Percentiles rank a stretch among this genome's conserved stretches.
phyloP scores from a whole-genome alignment of 2,797 vertebrate genomes.

The Chelmon rostratus region DNA sequence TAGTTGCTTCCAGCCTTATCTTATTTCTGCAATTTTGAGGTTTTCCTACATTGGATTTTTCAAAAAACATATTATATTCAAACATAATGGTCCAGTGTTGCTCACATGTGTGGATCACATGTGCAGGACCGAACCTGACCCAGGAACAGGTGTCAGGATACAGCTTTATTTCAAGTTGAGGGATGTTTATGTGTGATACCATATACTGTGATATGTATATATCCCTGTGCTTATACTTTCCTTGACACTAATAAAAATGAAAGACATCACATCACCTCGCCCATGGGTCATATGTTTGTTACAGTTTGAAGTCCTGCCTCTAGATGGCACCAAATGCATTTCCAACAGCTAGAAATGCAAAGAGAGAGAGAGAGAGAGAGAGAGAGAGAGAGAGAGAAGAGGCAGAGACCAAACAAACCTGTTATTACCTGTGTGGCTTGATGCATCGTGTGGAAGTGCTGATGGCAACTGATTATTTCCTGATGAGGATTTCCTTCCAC shows the following conservation, averaged over 20 bases:
- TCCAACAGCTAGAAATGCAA: constrained; percentile 14
- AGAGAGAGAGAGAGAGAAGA: too few species aligned
- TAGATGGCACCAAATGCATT: constrained; percentile 67
- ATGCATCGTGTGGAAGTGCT: constrained; percentile 31
- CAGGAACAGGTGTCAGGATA: too few species aligned
- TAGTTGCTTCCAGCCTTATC: too few species aligned
- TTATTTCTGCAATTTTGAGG: too few species aligned
- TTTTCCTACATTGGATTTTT: too few species aligned
- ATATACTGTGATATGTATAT: too few species aligned
- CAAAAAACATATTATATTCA: too few species aligned
- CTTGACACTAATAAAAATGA: not conserved
- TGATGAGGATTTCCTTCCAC: constrained; percentile 73
- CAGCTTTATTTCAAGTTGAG: not conserved
- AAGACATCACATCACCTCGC: not conserved
- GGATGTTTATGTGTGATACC: not conserved
- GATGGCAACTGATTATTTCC: constrained; percentile 69
- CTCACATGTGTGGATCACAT: not conserved
- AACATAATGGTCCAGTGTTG: not conserved
- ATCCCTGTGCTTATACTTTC: too few species aligned
- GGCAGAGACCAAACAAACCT: constrained; percentile 25
- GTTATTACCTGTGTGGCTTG: constrained; percentile 50
- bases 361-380: too few species aligned
- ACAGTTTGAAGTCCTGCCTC: constrained; percentile 34
- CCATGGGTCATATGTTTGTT: not conserved
- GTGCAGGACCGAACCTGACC: too few species aligned